phyloP scores from a whole-genome alignment of 23 tunicate genomes.

The Clavelina lepadiformis region DNA sequence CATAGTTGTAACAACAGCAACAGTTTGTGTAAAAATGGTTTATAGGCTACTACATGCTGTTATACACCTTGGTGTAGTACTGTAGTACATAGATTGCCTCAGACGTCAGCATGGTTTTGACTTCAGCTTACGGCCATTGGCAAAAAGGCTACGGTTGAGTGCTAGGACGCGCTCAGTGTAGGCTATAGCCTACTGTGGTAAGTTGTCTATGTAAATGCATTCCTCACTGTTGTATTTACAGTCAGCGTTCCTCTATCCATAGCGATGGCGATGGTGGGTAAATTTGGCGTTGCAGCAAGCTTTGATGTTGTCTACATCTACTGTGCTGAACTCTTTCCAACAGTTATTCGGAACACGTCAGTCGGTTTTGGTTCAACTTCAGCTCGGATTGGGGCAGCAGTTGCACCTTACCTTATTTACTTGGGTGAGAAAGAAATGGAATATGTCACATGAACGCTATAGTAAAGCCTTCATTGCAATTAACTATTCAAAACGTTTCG shows the following conservation, averaged over 20 bases:
- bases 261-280: conserved; percentile 9
- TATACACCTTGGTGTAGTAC: no score
- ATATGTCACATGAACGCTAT: no score
- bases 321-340: conserved; percentile 12
- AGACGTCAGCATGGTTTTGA: no score
- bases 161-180: neutral
- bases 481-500: neutral
- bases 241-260: neutral
- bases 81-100: no score
- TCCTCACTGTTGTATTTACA: no score
- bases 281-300: neutral
- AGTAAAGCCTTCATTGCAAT: neutral
- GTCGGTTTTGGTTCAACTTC: conserved; percentile 1
- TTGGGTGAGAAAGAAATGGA: no score
- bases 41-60: no score
- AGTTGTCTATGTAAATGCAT: no score
- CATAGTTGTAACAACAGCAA: no score
- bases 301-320: conserved; percentile 17
- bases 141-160: no score
- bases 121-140: no score
- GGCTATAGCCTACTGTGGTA: neutral
- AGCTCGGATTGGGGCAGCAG: conserved; percentile 6
- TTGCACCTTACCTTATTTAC: conserved; percentile 4
- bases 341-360: neutral
- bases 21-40: no score